A percentile compares a stretch with the other conserved stretches of the same genome.
Evolutionary conservation across 2,113 vertebrate genomes (phyloP).

Genomic region (Tringa solitaria): DNA sequence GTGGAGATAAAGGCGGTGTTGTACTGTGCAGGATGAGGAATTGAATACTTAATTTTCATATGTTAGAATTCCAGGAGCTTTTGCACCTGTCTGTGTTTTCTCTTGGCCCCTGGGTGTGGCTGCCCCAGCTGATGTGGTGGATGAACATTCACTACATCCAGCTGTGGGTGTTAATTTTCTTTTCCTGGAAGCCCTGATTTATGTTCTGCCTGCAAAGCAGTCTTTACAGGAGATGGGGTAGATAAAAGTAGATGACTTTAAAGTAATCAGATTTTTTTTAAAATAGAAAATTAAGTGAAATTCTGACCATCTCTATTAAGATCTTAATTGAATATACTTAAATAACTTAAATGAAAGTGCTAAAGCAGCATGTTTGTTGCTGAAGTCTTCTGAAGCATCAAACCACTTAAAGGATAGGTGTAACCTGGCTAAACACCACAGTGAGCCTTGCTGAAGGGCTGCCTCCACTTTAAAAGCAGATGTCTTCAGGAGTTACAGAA

Average conservation of each 20-base stretch:
- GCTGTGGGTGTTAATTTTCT: not conserved
- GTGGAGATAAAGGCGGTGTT: not conserved
- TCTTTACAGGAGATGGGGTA: not conserved
- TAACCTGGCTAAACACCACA: not conserved
- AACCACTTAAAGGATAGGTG: not conserved
- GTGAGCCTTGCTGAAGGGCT: not conserved
- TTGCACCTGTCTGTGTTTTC: not conserved
- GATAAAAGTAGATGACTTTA: not conserved
- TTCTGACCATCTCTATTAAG: not conserved
- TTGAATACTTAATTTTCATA: not conserved
- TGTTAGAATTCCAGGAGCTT: not conserved
- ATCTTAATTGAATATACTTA: not conserved
- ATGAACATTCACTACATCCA: not conserved
- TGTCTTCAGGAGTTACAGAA: not conserved
- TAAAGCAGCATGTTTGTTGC: not conserved
- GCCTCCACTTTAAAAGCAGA: not conserved
- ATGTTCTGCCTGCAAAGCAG: not conserved
- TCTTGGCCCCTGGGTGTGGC: not conserved
- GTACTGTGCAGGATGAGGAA: not conserved
- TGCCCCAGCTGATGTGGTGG: not conserved
- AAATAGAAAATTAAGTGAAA: not conserved
- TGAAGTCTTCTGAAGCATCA: not conserved
- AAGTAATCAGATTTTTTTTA: not conserved
- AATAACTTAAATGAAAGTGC: not conserved
- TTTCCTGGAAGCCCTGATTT: not conserved